phyloP scores from a whole-genome alignment of 2,797 vertebrate species.

The Eptatretus atami region DNA sequence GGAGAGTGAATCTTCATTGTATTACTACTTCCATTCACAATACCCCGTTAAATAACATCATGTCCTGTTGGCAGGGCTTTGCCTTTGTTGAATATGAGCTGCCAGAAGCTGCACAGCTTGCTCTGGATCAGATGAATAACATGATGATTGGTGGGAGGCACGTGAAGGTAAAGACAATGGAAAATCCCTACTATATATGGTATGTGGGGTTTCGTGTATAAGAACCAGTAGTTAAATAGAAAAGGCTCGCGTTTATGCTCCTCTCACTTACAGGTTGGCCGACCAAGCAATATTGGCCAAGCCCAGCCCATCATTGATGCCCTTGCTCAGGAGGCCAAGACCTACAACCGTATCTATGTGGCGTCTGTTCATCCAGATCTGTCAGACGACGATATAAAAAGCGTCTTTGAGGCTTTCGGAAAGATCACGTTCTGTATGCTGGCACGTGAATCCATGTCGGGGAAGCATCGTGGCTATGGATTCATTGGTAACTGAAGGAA shows the following conservation, averaged over 20 bases:
- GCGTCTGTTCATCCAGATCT: constrained; percentile 1
- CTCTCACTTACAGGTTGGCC: background rate
- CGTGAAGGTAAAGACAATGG: background rate
- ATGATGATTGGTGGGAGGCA: background rate
- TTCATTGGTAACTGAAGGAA: background rate
- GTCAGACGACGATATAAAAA: background rate
- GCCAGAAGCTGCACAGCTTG: background rate
- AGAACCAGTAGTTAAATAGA: no score
- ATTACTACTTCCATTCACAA: no score
- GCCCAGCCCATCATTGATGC: background rate
- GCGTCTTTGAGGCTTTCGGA: constrained; percentile 2
- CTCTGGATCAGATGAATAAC: constrained; percentile 1
- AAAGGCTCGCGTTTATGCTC: background rate
- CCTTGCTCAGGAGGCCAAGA: background rate
- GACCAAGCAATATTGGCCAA: constrained; percentile 1
- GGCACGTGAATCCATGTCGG: background rate
- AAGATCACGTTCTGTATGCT: background rate
- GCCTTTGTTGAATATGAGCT: background rate
- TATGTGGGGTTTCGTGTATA: no score
- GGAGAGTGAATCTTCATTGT: no score
- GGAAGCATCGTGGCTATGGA: background rate
- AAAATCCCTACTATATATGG: no score
- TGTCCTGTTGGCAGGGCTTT: background rate
- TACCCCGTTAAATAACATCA: no score
- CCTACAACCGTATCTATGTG: background rate